Evolutionary conservation across 2,113 vertebrate genomes (phyloP).

Genomic region (Colaptes auratus): DNA sequence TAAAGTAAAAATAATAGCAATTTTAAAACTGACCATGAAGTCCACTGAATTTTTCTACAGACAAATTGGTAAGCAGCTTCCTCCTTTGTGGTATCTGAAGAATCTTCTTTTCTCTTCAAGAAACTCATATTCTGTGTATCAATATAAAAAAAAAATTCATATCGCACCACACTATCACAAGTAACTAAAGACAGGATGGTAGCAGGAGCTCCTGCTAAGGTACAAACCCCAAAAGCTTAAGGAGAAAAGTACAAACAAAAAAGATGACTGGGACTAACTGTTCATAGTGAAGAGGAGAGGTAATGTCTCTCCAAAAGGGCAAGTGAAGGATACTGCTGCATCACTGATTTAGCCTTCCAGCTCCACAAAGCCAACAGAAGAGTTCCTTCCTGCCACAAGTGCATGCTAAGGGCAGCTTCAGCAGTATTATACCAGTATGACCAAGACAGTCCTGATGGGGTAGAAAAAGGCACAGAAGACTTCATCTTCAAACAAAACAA

Average conservation of each 20-base stretch:
- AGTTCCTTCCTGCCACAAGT: not conserved
- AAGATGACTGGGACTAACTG: not conserved
- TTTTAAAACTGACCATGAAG: not conserved
- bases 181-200: not conserved
- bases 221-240: not conserved
- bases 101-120: not conserved
- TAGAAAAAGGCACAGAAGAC: not conserved
- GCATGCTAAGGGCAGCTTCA: not conserved
- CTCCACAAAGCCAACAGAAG: rapidly evolving
- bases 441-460: not conserved
- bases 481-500: not conserved
- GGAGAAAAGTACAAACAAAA: not conserved
- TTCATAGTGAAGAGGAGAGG: not conserved
- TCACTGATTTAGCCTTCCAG: not conserved
- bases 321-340: not conserved
- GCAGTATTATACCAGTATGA: not conserved
- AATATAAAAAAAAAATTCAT: not conserved
- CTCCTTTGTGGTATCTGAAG: not conserved
- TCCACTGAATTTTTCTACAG: not conserved
- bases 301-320: not conserved
- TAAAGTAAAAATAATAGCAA: not conserved
- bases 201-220: not conserved
- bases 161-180: not conserved
- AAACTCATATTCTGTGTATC: not conserved
- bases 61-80: not conserved